A percentile compares a stretch with the other conserved stretches of the same genome.
Evolutionary conservation across 2,113 vertebrate genomes (phyloP).

Genomic region (Thermophis baileyi): DNA sequence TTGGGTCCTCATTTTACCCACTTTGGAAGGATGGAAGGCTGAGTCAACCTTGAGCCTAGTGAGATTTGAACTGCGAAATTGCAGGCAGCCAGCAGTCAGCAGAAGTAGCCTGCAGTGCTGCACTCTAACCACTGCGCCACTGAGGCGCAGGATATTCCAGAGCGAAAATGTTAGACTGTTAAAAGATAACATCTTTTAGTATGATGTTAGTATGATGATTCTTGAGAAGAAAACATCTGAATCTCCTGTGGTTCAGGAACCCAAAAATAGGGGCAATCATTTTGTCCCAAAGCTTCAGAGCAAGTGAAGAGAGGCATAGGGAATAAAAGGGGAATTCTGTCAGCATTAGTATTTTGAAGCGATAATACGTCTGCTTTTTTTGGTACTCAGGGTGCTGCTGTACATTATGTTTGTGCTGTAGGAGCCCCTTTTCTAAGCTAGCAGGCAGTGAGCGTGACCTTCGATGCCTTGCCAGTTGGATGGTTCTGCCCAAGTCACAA

Average conservation of each 20-base stretch:
- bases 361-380: background rate
- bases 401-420: too few species aligned
- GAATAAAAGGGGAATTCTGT: background rate
- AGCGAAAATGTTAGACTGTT: background rate
- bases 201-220: background rate
- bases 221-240: background rate
- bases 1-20: too few species aligned
- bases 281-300: background rate
- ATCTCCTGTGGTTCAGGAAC: too few species aligned
- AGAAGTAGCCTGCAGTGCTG: too few species aligned
- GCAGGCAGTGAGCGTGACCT: background rate
- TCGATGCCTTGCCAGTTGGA: too few species aligned
- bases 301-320: background rate
- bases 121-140: too few species aligned
- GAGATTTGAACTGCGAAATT: too few species aligned
- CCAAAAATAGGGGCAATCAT: background rate
- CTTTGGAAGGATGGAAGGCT: too few species aligned
- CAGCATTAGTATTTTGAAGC: background rate
- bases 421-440: background rate
- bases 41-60: too few species aligned
- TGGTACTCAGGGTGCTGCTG: too few species aligned
- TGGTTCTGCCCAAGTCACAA: too few species aligned
- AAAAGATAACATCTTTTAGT: background rate
- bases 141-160: fast-evolving
- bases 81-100: too few species aligned